Conservation (phyloP, 2,888 invertebrate species). For the Aphidoletes aphidimyza region DNA sequence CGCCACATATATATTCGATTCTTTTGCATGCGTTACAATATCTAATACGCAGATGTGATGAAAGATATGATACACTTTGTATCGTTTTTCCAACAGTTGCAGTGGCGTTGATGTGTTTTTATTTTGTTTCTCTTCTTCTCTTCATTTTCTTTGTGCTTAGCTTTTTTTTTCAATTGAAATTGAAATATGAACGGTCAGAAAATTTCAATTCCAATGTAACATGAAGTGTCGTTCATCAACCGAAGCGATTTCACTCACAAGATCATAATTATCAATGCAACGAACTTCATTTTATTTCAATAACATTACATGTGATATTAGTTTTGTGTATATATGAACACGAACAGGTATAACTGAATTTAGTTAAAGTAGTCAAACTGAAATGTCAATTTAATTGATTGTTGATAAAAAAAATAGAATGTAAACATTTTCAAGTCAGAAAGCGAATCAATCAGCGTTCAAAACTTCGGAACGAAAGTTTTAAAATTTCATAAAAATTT, state of each 20-base stretch:
- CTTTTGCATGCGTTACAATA: background rate
- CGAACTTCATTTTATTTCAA: background rate
- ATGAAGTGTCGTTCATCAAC: background rate
- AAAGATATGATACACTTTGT: conserved; percentile 17
- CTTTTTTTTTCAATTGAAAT: background rate
- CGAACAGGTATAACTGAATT: too few species aligned
- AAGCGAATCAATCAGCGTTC: background rate
- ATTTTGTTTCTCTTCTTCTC: too few species aligned
- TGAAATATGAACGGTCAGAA: background rate
- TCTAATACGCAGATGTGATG: background rate
- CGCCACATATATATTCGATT: background rate
- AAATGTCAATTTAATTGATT: background rate
- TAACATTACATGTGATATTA: background rate
- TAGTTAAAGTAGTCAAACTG: too few species aligned
- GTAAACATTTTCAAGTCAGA: background rate
- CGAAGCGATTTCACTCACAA: background rate
- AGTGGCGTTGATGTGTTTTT: background rate
- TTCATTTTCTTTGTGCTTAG: background rate
- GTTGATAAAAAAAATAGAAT: background rate
- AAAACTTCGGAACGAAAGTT: background rate
- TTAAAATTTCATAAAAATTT: background rate
- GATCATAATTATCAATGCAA: background rate
- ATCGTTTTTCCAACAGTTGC: background rate
- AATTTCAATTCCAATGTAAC: background rate
- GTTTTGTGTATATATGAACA: too few species aligned